These are phyloP conservation scores for Psettodes erumei DNA, from an alignment of 2,113 vertebrate genomes.

Conservation along the genomic window DNA sequence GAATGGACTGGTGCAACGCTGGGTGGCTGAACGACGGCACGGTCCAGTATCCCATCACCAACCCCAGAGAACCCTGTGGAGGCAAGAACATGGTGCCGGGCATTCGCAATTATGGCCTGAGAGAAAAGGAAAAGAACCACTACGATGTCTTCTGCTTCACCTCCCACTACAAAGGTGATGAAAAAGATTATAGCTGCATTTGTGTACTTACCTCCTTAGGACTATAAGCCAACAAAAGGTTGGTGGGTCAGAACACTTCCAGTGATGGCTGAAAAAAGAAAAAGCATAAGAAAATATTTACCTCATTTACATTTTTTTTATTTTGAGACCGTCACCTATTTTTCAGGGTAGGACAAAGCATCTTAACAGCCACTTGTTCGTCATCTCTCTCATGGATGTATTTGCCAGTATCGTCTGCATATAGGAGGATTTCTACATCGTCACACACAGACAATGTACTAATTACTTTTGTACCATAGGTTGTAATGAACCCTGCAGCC, in stretches of 20 bases:
- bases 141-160: constrained; percentile 99
- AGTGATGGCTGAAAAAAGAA: too few relatives aligned
- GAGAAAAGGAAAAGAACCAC: constrained; percentile 92
- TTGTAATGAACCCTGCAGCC: too few relatives aligned
- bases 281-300: too few relatives aligned
- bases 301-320: too few relatives aligned
- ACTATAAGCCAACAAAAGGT: neutral
- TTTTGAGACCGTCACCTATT: too few relatives aligned
- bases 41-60: constrained; percentile 94
- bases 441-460: neutral
- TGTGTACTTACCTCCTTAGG: neutral
- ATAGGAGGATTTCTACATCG: neutral
- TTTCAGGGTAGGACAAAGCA: too few relatives aligned
- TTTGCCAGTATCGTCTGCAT: neutral
- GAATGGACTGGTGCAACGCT: constrained; percentile 97
- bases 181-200: neutral
- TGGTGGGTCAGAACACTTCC: neutral
- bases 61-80: constrained; percentile 92
- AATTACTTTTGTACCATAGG: too few relatives aligned
- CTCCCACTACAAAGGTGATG: constrained; percentile 91
- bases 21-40: constrained; percentile 96
- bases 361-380: too few relatives aligned
- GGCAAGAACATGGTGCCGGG: constrained; percentile 92
- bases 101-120: constrained; percentile 92
- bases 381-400: neutral